These are phyloP conservation scores for Helobdella robusta DNA, from an alignment of 2,888 invertebrate genomes.

Conservation along the genomic window DNA sequence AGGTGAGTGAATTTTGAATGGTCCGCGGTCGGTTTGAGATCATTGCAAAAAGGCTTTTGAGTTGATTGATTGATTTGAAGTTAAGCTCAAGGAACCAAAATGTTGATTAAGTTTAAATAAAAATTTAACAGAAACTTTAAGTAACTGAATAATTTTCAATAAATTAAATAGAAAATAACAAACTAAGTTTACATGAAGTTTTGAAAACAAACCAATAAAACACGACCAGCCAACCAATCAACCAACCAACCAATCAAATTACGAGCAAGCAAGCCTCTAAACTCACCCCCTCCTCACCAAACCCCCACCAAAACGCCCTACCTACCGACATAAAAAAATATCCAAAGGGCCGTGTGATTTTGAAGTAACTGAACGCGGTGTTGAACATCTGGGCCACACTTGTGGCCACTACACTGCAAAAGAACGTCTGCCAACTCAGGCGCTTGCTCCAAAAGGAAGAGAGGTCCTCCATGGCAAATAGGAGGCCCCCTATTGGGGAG, in stretches of 20 bases:
- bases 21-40: too few relatives aligned
- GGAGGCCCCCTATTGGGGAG: conserved; percentile 44
- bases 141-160: too few relatives aligned
- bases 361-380: conserved; percentile 35
- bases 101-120: too few relatives aligned
- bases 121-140: too few relatives aligned
- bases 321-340: conserved; percentile 33
- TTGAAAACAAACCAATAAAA: conserved; percentile 4
- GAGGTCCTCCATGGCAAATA: conserved; percentile 47
- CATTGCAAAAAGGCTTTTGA: too few relatives aligned
- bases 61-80: too few relatives aligned
- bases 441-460: conserved; percentile 44
- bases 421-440: conserved; percentile 46
- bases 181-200: too few relatives aligned
- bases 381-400: conserved; percentile 35
- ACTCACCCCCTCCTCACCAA: neutral
- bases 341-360: conserved; percentile 35
- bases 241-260: neutral
- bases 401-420: conserved; percentile 41
- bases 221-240: neutral
- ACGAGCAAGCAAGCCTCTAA: neutral
- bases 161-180: too few relatives aligned
- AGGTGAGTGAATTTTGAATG: too few relatives aligned
- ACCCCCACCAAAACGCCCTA: neutral
- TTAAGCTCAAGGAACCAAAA: too few relatives aligned